Percentiles rank a stretch among this genome's conserved stretches.
phyloP scores from a whole-genome alignment of 2,888 invertebrate species.

The Yponomeuta evonymella region DNA sequence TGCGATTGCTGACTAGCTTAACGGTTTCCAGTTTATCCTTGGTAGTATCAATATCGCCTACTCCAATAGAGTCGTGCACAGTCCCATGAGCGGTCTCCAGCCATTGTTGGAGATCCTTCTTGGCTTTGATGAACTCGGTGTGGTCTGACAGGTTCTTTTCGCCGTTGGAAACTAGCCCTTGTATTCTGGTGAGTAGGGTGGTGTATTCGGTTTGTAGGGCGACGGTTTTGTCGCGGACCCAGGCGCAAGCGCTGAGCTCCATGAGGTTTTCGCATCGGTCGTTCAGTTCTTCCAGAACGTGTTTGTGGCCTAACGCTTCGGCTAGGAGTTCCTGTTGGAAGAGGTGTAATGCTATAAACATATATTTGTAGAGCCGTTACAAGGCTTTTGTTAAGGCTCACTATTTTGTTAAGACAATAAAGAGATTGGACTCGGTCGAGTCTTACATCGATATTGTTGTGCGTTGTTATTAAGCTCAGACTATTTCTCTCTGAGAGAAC shows the following conservation, averaged over 20 bases:
- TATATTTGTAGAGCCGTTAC: too few relatives aligned
- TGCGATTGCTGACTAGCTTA: conserved; percentile 81
- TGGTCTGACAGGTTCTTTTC: conserved; percentile 94
- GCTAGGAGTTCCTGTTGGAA: conserved; percentile 79
- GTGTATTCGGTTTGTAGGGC: conserved; percentile 89
- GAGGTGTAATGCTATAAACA: too few relatives aligned
- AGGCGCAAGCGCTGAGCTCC: conserved; percentile 89
- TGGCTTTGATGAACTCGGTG: conserved; percentile 91
- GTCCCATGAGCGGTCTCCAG: conserved; percentile 86
- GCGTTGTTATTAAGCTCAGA: too few relatives aligned
- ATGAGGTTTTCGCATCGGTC: conserved; percentile 91
- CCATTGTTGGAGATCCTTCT: conserved; percentile 90
- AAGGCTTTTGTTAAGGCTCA: too few relatives aligned
- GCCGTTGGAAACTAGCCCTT: conserved; percentile 88
- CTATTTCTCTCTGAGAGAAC: too few relatives aligned
- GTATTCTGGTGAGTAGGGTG: conserved; percentile 84
- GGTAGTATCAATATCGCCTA: conserved; percentile 85
- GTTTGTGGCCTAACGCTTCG: conserved; percentile 85
- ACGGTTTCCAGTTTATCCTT: conserved; percentile 88
- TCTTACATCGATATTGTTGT: too few relatives aligned
- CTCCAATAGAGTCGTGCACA: conserved; percentile 87
- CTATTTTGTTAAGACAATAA: too few relatives aligned
- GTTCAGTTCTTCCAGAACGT: conserved; percentile 87
- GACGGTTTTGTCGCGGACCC: conserved; percentile 91
- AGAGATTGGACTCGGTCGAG: too few relatives aligned